Base-by-base conservation (phyloP, 53 echinoderm and acorn worm genomes). In the Paracentrotus lividus region DNA sequence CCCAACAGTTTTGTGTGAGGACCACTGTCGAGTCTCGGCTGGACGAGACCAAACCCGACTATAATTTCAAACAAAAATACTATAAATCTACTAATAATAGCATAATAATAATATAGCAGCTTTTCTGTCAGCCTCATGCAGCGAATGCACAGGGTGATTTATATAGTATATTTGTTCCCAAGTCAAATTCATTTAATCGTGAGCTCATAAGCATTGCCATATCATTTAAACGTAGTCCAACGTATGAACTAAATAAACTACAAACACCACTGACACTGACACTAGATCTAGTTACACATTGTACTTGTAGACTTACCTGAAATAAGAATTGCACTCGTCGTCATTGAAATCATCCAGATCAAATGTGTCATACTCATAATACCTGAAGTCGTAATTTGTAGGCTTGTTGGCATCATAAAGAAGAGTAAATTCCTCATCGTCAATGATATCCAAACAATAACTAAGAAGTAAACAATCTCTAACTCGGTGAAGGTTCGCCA, bases 311-410 rank as follows among this genome's bases (percentile, higher is more conserved):
- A 18, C 84, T 23, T 86, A 86, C 56, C 86, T 53, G 86, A 86
- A 86, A 26, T 86, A 52, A 16, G 86, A 7, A 0, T 86, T 86
- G 53, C 86, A 86, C 44, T 86, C 86, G 54, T 26, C 54, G 55
- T 86, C 86, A n/a, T 86, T 86, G 42, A 18, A 85, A 34, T 26
- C 51, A n/a, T 49, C 53, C 3, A 86, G 86, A 85, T 85, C 45
- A 21, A 85, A 51, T 21, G 6, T 8, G n/a, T 86, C 86, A 51
- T 52, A 53, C 18, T 52, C 53, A 29, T 32, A 2, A 33, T 86
- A 86, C 6, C 29, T 16, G 8, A 52, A 86, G 31, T 86, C 86
- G 4, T 15, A 1, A 5, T 86, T 86, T 6, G 26, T 49, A 8
- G 86, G 86, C 9, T 32, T 20, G 27, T 85, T 85, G 26, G 42